Base-by-base conservation (phyloP, 2,888 invertebrate species). In the Smittia aterrima region DNA sequence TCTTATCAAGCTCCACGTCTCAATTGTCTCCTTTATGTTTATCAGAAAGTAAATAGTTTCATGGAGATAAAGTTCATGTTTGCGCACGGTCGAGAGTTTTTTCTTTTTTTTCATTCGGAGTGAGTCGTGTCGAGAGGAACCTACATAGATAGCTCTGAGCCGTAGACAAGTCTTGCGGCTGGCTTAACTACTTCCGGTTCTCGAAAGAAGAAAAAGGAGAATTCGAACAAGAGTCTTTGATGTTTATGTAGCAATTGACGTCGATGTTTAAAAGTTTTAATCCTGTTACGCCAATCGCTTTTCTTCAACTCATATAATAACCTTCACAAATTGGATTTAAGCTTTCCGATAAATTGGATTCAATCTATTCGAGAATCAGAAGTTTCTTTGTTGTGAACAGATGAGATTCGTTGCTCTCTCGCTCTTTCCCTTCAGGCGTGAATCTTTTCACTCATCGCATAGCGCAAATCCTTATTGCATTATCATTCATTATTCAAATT, bases 41-140 rank as follows among this genome's bases (percentile, higher is more conserved):
- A 70, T 70, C 70, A 54, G 11, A 18, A 22, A 54, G 70, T 13
- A 70, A 70, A 70, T 54, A 70, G 16, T 22, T 18, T 27, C 16
- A 16, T 32, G 13, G 40, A 62, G 72, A 58, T 72, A 62, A 58
- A 72, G 72, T 62, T 72, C 62, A 72, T 72, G 38, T 62, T 62
- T 62, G 62, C 62, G n/a, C 20, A 22, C 20, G 32, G 40, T 20
- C 16, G 38, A 67, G 40, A 67, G 16, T 25, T 16, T 25, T 20
- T 38, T 7, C 38, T 38, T 38, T 38, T 38, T n/a, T n/a, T 32
- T 32, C 32, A 32, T 32, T 32, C 32, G 32, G 9, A 32, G 32
- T 9, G 32, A 32, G 32, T 32, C 32, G 32, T 6, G 32, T 32
- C 32, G n/a, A n/a, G n/a, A n/a, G n/a, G n/a, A n/a, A n/a, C n/a